Evolutionary conservation across 1,140 invertebrate species (phyloP).

Genomic region (Brachionus paranguensis): DNA sequence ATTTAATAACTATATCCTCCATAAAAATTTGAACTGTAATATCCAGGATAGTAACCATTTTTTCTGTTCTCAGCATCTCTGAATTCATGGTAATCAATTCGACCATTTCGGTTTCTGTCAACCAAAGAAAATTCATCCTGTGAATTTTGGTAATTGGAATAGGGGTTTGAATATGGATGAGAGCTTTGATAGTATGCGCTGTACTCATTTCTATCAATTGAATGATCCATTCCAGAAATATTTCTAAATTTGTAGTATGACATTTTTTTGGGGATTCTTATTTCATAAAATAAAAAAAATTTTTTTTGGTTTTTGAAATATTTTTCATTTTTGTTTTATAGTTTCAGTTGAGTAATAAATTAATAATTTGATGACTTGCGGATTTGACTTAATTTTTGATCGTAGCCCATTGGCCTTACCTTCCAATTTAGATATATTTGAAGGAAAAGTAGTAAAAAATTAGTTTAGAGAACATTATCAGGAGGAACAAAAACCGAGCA

Average conservation of each 20-base stretch:
- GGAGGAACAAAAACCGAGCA: too few relatives aligned
- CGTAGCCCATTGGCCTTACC: too few relatives aligned
- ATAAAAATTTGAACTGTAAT: not conserved
- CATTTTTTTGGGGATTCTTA: too few relatives aligned
- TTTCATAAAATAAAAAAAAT: too few relatives aligned
- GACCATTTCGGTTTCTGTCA: not conserved
- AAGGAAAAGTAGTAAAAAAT: too few relatives aligned
- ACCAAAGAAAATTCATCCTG: not conserved
- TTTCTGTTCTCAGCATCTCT: not conserved
- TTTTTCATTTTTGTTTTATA: too few relatives aligned
- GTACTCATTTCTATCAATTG: constrained; percentile 5
- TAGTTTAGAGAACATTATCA: too few relatives aligned
- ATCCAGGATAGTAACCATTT: not conserved
- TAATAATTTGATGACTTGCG: too few relatives aligned
- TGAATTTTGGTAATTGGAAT: not conserved
- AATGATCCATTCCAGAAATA: not conserved
- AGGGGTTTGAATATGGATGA: not conserved
- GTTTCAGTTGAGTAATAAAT: too few relatives aligned
- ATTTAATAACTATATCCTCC: not conserved
- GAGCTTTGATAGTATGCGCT: not conserved
- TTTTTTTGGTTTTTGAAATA: too few relatives aligned
- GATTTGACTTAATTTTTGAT: too few relatives aligned
- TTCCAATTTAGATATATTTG: too few relatives aligned
- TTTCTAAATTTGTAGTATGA: not conserved
- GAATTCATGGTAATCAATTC: constrained; percentile 7